Percentiles rank a stretch among this genome's conserved stretches.
Conservation (phyloP, 2,797 vertebrate species). For the Anomalospiza imberbis region DNA sequence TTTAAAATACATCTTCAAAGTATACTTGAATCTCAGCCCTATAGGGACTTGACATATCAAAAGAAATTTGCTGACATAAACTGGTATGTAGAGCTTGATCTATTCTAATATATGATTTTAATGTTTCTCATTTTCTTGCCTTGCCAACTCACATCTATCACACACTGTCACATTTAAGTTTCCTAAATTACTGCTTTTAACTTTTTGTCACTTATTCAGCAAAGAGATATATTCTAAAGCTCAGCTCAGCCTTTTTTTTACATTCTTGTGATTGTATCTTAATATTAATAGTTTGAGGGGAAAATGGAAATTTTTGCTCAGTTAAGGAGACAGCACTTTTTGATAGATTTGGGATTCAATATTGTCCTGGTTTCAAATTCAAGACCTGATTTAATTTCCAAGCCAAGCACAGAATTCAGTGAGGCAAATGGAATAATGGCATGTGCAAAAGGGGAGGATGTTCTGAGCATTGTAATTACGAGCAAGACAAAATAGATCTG, state of each 20-base stretch:
- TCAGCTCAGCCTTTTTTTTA: conserved; percentile 23
- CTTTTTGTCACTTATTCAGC: conserved; percentile 80
- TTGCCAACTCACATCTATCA: conserved; percentile 81
- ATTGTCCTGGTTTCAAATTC: conserved; percentile 64
- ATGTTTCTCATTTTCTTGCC: conserved; percentile 84
- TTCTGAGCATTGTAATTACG: conserved; percentile 21
- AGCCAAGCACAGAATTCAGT: conserved; percentile 32
- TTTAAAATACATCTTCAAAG: conserved; percentile 79
- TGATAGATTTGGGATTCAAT: conserved; percentile 62
- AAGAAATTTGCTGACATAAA: conserved; percentile 82
- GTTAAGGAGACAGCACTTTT: conserved; percentile 62
- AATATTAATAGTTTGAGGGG: conserved; percentile 71
- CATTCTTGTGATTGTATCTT: conserved; percentile 66
- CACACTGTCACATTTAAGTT: conserved; percentile 79
- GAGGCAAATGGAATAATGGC: conserved; percentile 45
- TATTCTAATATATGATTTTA: conserved; percentile 83
- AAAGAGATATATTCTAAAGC: conserved; percentile 73
- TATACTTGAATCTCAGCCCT: conserved; percentile 66
- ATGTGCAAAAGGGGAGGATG: not conserved
- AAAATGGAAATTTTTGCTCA: conserved; percentile 65
- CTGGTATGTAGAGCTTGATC: conserved; percentile 75
- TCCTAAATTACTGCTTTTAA: conserved; percentile 83
- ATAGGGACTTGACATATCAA: conserved; percentile 76
- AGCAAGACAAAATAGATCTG: conserved; percentile 9
- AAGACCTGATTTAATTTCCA: conserved; percentile 59